Evolutionary conservation across 2,113 vertebrate genomes (phyloP), one percentile per base, ranked within the genome.

Genomic region (Dromas ardeola): DNA sequence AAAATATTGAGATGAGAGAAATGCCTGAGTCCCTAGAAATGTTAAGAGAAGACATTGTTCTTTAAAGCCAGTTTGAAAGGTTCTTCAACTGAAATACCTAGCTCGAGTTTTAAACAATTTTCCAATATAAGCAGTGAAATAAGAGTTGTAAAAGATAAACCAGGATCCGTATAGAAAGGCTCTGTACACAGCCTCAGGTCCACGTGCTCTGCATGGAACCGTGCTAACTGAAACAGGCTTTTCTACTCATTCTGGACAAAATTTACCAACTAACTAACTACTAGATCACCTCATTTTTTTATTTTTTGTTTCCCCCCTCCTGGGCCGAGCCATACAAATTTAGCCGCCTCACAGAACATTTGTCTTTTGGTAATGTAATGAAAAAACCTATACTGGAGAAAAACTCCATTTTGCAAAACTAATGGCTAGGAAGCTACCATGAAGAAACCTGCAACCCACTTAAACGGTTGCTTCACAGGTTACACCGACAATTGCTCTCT

Each of bases 101-200:
- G 13, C 13, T 87, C 1, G 0, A 82, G 20, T 53, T 87, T n/a
- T 10, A 25, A 85, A 49, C 10, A 32, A 32, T 14, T 79, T 81
- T 76, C 49, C 29, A 62, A 15, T 23, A 19, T 11, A 91, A 69
- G 18, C 52, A 67, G 27, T 36, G 47, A 87, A 94, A 10, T 14
- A 55, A 65, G 45, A 90, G 21, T 2, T 53, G 34, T 25, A 42
- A 40, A 79, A 63, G 30, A 62, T 26, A 87, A 92, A 82, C 3
- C 12, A 88, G 27, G 11, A 43, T 21, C 40, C 43, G 34, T 5
- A 40, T 0, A 9, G 23, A 81, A 89, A 63, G 21, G 12, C 7
- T 52, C 12, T 1, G 0, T 8, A 25, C 17, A 45, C 69, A 63
- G 47, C n/a, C n/a, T 23, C 6, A 32, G 3, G 6, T 26, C 34